Evolutionary conservation across 1,140 invertebrate species (phyloP).

Genomic region (Maconellicoccus hirsutus): DNA sequence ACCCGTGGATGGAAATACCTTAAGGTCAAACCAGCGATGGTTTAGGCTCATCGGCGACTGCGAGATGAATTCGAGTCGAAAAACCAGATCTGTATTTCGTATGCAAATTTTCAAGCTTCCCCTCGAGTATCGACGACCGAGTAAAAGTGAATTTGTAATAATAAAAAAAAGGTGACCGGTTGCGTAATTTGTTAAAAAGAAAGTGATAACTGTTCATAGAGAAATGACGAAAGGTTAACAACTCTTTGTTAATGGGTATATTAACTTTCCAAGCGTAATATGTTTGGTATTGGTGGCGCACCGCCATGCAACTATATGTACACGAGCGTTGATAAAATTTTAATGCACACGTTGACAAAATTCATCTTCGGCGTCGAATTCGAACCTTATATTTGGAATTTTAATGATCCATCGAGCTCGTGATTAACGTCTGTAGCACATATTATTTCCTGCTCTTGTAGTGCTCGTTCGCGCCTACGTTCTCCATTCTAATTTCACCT

Average conservation of each 20-base stretch:
- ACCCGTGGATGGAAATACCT: not conserved
- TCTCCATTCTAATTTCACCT: no score
- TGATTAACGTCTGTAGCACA: no score
- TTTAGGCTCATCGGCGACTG: no score
- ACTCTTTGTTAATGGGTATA: not conserved
- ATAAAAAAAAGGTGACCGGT: slow-evolving; percentile 1
- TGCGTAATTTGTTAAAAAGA: slow-evolving; percentile 4
- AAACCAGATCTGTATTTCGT: not conserved
- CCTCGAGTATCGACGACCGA: not conserved
- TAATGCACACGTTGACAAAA: no score
- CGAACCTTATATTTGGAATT: no score
- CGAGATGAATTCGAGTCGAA: not conserved
- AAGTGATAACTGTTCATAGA: slow-evolving; percentile 9
- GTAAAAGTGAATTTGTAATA: slow-evolving; percentile 5
- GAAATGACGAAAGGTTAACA: slow-evolving; percentile 8
- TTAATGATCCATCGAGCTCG: no score
- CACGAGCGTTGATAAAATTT: no score
- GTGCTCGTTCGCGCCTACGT: no score
- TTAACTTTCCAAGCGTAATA: slow-evolving; percentile 9
- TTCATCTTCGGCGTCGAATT: no score
- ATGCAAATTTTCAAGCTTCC: not conserved
- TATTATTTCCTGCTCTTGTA: no score
- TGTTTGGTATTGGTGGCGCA: not conserved
- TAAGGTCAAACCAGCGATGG: not conserved
- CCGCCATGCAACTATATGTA: not conserved